Evolutionary conservation across 2,797 vertebrate species (phyloP), one percentile per base, ranked within the genome.

Genomic region (Anolis apletophallus): DNA sequence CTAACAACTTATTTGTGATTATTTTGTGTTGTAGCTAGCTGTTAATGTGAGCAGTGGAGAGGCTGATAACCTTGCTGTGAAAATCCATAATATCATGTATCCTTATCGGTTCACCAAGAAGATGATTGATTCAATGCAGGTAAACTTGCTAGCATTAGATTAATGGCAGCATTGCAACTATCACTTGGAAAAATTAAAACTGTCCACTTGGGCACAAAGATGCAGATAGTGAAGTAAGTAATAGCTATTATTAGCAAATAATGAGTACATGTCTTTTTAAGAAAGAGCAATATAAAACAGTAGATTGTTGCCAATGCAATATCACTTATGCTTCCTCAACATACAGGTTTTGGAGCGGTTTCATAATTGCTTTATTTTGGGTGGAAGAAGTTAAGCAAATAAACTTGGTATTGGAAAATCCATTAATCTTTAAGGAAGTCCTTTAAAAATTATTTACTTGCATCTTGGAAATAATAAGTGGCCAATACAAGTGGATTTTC

Each of bases 61-160:
- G 91, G 97, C 98, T 2, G 97, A 98, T 14, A 97, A 91, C 78
- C 95, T 99, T 88, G 97, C 97, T 52, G 98, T 99, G 80, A 99
- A 98, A 95, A 97, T 99, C 90, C 98, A 99, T 95, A 99, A 98
- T 85, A 96, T 99, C 88, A 95, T 99, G 12, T 98, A 97, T 94
- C 98, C 98, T 1, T 99, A 99, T 84, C 98, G 98, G 84, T 99
- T 99, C 93, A 99, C 98, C 90, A 99, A 99, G 93, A 97, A 97
- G 61, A 99, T 99, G 99, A 97, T 99, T 92, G 96, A 97, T 89
- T 98, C 98, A 5, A 96, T 99, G 97, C 97, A 98, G 98, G 99
- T 96, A 97, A 92, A 89, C 76, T 86, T 83, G 86, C 13, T 50
- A 76, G 11, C 11, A 32, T 76, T 81, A 19, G 12, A 29, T 57